Percentiles rank a stretch among this genome's conserved stretches.
Evolutionary conservation across 2,113 vertebrate species (phyloP).

Genomic region (Pedetes capensis): DNA sequence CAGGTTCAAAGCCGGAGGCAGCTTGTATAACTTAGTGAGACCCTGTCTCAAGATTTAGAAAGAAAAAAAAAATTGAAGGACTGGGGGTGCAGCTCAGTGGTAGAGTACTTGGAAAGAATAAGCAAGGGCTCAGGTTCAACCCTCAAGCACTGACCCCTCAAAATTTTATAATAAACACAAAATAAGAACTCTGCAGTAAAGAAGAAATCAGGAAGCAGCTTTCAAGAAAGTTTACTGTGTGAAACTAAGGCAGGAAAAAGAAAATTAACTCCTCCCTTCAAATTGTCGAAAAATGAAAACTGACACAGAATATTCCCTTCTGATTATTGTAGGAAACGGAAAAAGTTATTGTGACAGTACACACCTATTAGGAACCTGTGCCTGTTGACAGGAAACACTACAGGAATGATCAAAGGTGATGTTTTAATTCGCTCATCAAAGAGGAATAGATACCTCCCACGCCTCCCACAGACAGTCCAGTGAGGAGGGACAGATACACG

Average conservation of each 20-base stretch:
- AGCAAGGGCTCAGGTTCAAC: too few relatives aligned
- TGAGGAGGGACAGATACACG: neutral
- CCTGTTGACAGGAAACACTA: neutral
- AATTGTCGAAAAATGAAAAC: neutral
- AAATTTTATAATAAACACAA: neutral
- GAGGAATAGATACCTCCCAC: neutral
- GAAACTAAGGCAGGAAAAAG: conserved; percentile 8
- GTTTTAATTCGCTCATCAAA: neutral
- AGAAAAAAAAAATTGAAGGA: too few relatives aligned
- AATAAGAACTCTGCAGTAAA: neutral
- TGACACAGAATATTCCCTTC: neutral
- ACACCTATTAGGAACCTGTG: neutral
- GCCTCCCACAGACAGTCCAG: neutral
- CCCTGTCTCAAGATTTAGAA: too few relatives aligned
- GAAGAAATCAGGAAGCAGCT: conserved; percentile 20
- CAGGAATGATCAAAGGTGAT: neutral
- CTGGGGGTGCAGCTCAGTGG: too few relatives aligned
- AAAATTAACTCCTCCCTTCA: neutral
- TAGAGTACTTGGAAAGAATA: too few relatives aligned
- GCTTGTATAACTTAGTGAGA: too few relatives aligned
- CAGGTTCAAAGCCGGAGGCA: too few relatives aligned
- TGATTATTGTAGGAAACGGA: neutral
- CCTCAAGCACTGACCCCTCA: too few relatives aligned
- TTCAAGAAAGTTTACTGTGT: neutral
- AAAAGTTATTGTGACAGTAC: neutral